These are phyloP conservation scores for Halyomorpha halys DNA, from an alignment of 1,140 invertebrate genomes.

Conservation along the genomic window DNA sequence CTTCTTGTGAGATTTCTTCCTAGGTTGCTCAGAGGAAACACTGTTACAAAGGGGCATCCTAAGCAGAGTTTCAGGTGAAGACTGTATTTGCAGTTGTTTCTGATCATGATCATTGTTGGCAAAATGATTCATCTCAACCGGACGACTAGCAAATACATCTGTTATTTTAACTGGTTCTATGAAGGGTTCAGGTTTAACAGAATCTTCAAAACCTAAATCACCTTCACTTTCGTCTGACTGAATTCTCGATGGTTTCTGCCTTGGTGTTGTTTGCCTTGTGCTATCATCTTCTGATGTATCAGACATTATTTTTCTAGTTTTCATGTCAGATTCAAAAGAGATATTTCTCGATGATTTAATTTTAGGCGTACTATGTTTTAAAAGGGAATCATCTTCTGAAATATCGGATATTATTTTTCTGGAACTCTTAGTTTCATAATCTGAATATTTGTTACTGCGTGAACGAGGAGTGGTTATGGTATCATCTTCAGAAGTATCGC, in stretches of 20 bases:
- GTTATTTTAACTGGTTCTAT: conserved; percentile 1
- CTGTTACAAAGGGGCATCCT: conserved; percentile 28
- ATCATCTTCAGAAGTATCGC: conserved; percentile 48
- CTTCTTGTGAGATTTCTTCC: conserved; percentile 68
- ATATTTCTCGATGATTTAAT: conserved; percentile 43
- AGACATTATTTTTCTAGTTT: conserved; percentile 40
- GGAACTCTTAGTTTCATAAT: conserved; percentile 37
- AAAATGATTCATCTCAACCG: conserved; percentile 23
- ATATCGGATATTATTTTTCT: conserved; percentile 45
- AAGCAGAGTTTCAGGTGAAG: conserved; percentile 23
- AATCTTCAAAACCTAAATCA: conserved; percentile 36
- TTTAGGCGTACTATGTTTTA: conserved; percentile 30
- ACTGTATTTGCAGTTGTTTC: conserved; percentile 19
- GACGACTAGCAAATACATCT: conserved; percentile 16
- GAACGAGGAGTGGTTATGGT: conserved; percentile 36
- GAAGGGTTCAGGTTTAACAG: conserved; percentile 20
- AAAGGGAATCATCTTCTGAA: conserved; percentile 41
- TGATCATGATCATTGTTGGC: conserved; percentile 23
- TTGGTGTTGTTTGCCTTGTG: conserved; percentile 35
- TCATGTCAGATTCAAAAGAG: conserved; percentile 43
- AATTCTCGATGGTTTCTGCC: conserved; percentile 43
- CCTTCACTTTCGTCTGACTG: conserved; percentile 50
- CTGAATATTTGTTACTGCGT: conserved; percentile 36
- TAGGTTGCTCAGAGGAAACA: conserved; percentile 23
- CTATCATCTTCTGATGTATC: conserved; percentile 47